Evolutionary conservation across 2,888 invertebrate species (phyloP), one percentile per base, ranked within the genome.

Genomic region (Lymantria monacha): DNA sequence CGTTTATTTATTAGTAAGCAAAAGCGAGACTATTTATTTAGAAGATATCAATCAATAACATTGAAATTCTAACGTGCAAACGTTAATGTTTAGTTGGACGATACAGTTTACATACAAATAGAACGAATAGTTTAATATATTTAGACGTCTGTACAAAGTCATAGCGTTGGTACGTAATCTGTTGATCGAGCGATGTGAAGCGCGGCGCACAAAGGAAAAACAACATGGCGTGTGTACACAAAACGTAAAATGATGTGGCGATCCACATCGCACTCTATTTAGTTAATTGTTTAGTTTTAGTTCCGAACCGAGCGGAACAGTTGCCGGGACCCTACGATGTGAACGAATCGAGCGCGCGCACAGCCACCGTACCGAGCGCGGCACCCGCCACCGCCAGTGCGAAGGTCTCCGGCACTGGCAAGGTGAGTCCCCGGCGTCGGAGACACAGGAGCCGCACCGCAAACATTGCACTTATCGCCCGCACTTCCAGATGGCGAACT

Each of bases 401-500:
- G 31, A 31, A 31, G 31, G 60, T 54, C 55, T 22, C 55, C 56
- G 55, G 51, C 56, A 0, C 48, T 5, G 40, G 42, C 41, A 49
- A n/a, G 44, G 45, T 44, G 36, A 44, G 49, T n/a, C 53, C 60
- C 66, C 63, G 63, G 70, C 67, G 67, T 68, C 65, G 62, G 13
- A 66, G 67, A 63, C 54, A 70, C 70, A 71, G 71, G 44, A 66
- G 15, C 69, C 74, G 71, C 22, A 3, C 22, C 22, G 22, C 22
- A 22, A 2, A 5, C 22, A 3, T 3, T 3, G 3, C 22, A 5
- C 22, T 22, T 5, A 22, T 22, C 22, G 22, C 5, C 22, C 22
- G 22, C 22, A 2, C 22, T 2, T 5, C 22, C 70, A 90, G 87
- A 92, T 93, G 93, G 93, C 93, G 89, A 90, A 92, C 82, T 87